Percentiles rank a stretch among this genome's conserved stretches.
Evolutionary conservation across 2,888 invertebrate genomes (phyloP).

Genomic region (Auanema sp.): DNA sequence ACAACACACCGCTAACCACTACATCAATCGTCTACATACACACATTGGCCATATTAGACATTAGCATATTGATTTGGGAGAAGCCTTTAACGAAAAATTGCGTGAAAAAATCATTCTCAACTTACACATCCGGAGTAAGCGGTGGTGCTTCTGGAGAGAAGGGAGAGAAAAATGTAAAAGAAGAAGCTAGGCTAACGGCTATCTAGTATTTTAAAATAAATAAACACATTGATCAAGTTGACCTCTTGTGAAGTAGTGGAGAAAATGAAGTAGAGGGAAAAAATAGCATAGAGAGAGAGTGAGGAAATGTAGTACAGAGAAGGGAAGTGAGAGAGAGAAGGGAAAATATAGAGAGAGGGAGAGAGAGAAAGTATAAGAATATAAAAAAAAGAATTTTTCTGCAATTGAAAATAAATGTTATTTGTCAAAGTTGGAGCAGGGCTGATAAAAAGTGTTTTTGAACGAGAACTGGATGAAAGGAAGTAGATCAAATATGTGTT

Average conservation of each 20-base stretch:
- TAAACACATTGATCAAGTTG: conserved; percentile 1
- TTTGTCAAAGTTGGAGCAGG: neutral
- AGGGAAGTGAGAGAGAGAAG: neutral
- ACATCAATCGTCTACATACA: too few species aligned
- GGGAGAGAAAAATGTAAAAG: too few species aligned
- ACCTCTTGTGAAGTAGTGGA: neutral
- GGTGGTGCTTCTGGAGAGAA: too few species aligned
- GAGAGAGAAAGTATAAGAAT: neutral
- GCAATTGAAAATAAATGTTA: neutral
- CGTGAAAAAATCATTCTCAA: too few species aligned
- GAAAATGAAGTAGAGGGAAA: neutral
- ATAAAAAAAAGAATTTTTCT: neutral
- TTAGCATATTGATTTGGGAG: too few species aligned
- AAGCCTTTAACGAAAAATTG: too few species aligned
- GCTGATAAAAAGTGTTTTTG: neutral
- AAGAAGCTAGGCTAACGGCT: too few species aligned
- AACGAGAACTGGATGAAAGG: neutral
- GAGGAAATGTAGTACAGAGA: too few species aligned
- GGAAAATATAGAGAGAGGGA: neutral
- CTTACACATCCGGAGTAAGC: too few species aligned
- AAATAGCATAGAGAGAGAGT: conserved; percentile 1
- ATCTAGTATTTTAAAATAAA: neutral
- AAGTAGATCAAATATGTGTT: neutral
- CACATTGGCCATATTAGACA: too few species aligned
- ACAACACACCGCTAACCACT: too few species aligned